Evolutionary conservation across 2,113 vertebrate genomes (phyloP).

Genomic region (Setophaga kirtlandii): DNA sequence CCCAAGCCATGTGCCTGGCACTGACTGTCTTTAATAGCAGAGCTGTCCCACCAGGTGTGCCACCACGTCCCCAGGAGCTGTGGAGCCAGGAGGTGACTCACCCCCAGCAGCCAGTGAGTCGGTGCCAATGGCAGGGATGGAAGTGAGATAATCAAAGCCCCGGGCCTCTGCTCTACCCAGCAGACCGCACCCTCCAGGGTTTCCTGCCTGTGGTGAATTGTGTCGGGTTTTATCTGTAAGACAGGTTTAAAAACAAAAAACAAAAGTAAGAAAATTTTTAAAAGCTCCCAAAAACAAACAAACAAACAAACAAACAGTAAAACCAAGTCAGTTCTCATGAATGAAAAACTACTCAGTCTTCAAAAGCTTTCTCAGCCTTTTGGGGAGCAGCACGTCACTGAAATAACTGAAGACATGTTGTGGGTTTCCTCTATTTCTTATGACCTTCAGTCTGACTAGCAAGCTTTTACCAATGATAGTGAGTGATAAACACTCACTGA

Average conservation of each 20-base stretch:
- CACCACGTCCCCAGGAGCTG: background rate
- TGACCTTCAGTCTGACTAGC: background rate
- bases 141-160: background rate
- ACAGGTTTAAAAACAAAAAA: background rate
- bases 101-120: background rate
- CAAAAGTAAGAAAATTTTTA: background rate
- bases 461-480: background rate
- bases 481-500: background rate
- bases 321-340: background rate
- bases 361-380: background rate
- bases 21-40: background rate
- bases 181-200: background rate
- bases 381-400: background rate
- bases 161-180: background rate
- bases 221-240: background rate
- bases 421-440: background rate
- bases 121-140: background rate
- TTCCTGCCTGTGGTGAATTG: background rate
- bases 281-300: background rate
- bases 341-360: background rate
- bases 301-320: background rate
- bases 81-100: background rate
- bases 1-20: fast-evolving
- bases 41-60: background rate
- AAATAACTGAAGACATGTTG: background rate